Evolutionary conservation across 2,797 vertebrate species (phyloP).

Genomic region (Arremon brunneinucha): DNA sequence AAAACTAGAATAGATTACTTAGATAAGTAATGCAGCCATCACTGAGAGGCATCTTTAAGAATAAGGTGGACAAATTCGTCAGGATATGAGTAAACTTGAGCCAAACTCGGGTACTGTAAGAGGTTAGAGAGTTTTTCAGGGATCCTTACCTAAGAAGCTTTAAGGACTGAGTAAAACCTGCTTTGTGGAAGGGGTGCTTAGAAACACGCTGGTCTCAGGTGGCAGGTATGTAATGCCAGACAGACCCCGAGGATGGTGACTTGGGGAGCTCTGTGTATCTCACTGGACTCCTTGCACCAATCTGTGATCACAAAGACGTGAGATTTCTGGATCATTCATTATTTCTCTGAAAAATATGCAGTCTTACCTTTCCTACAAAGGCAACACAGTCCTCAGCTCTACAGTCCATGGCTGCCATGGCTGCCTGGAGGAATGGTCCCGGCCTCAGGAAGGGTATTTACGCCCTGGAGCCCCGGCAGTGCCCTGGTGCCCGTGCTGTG

Average conservation of each 20-base stretch:
- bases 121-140: not conserved
- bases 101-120: not conserved
- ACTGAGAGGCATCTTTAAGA: not conserved
- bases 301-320: not conserved
- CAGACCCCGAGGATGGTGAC: not conserved
- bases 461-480: rapidly evolving
- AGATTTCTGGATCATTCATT: not conserved
- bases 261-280: not conserved
- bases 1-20: not conserved
- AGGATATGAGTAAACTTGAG: not conserved
- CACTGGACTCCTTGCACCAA: not conserved
- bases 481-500: rapidly evolving
- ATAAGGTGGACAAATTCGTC: not conserved
- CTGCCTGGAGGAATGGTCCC: not conserved
- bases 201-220: not conserved
- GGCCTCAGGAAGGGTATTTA: not conserved
- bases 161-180: not conserved
- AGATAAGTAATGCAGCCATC: not conserved
- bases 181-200: not conserved
- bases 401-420: not conserved
- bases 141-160: not conserved
- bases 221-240: not conserved
- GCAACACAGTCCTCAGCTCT: not conserved
- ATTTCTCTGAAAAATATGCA: not conserved
- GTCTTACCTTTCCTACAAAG: not conserved